Conservation (phyloP, 1,140 invertebrate genomes). For the Diabrotica undecimpunctata region DNA sequence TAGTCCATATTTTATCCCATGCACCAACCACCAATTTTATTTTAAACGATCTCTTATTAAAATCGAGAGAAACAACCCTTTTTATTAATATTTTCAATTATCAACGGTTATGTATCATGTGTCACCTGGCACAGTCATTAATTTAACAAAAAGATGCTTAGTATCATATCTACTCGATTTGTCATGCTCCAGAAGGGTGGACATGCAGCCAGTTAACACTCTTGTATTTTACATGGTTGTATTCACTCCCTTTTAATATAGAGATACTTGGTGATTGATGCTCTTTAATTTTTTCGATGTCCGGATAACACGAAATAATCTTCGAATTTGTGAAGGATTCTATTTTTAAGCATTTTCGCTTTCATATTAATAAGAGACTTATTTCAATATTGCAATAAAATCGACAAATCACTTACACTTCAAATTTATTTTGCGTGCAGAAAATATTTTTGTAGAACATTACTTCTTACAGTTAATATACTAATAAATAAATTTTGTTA, state of each 20-base stretch:
- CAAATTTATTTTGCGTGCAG: too few species aligned
- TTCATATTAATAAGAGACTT: too few species aligned
- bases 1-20: too few species aligned
- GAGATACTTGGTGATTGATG: conserved; percentile 2
- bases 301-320: background rate
- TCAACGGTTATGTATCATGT: conserved; percentile 18
- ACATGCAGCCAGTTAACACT: conserved; percentile 15
- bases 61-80: conserved; percentile 14
- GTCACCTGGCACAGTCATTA: conserved; percentile 24
- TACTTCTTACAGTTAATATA: too few species aligned
- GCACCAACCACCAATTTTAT: background rate
- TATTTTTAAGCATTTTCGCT: too few species aligned
- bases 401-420: too few species aligned
- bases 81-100: conserved; percentile 19
- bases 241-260: conserved; percentile 2
- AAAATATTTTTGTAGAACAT: too few species aligned
- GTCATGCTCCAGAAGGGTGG: conserved; percentile 18
- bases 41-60: conserved; percentile 17
- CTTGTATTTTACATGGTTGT: conserved; percentile 9
- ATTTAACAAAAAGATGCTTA: conserved; percentile 21
- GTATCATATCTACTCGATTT: conserved; percentile 27
- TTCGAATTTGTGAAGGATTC: too few species aligned
- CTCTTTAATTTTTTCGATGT: background rate
- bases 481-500: too few species aligned
- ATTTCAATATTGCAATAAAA: too few species aligned